Percentiles rank a stretch among this genome's conserved stretches.
Evolutionary conservation across 2,797 vertebrate genomes (phyloP).

Genomic region (Thalassophryne amazonica): DNA sequence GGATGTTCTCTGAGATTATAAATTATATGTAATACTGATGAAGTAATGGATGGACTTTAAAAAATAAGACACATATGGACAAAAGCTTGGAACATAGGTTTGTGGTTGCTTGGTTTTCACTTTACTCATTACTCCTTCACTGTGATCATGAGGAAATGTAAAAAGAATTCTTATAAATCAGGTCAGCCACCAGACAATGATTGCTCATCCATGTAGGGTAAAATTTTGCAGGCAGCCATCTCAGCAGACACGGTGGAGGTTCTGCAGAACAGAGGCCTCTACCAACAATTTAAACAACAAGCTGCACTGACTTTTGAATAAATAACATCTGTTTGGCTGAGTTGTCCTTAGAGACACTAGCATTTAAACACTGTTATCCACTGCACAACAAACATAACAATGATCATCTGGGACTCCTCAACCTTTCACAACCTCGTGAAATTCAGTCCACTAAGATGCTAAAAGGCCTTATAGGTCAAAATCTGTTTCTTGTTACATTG

Average conservation of each 20-base stretch:
- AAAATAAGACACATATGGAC: too few species aligned
- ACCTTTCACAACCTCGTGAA: conserved; percentile 59
- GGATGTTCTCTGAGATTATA: too few species aligned
- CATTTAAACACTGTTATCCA: conserved; percentile 10
- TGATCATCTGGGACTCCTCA: conserved; percentile 24
- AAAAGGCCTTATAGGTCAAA: conserved; percentile 36
- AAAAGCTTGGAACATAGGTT: too few species aligned
- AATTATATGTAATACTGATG: too few species aligned
- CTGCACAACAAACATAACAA: conserved; percentile 10
- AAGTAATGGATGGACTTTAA: too few species aligned
- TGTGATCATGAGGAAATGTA: neutral
- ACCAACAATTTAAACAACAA: conserved; percentile 2
- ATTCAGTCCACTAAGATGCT: conserved; percentile 34
- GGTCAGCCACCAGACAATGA: neutral
- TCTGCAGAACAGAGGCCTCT: neutral
- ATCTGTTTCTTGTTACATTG: conserved; percentile 21
- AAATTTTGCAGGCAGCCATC: neutral
- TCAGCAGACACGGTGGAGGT: neutral
- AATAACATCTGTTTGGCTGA: neutral
- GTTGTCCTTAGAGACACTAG: neutral
- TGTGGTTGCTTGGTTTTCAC: too few species aligned
- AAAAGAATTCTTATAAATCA: neutral
- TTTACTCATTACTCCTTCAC: too few species aligned
- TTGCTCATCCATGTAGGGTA: neutral
- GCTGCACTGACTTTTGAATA: conserved; percentile 9